A percentile compares a stretch with the other conserved stretches of the same genome.
Evolutionary conservation across 2,888 invertebrate species (phyloP).

Genomic region (Pardosa pseudoannulata): DNA sequence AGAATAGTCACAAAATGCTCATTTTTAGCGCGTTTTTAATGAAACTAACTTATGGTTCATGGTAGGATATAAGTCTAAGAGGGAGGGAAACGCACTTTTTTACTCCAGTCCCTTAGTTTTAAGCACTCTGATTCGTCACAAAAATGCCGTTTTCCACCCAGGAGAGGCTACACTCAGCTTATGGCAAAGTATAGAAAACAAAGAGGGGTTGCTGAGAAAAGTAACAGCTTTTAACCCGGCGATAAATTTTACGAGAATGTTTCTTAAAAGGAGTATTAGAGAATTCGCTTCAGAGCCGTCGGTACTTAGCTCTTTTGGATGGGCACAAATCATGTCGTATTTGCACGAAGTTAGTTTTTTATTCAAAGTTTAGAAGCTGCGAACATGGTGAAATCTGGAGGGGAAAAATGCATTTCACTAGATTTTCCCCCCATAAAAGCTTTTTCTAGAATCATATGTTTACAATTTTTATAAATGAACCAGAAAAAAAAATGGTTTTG

Average conservation of each 20-base stretch:
- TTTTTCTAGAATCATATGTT: too few relatives aligned
- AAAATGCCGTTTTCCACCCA: background rate
- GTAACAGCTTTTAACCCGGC: conserved; percentile 50
- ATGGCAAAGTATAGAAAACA: conserved; percentile 21
- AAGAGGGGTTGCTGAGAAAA: conserved; percentile 8
- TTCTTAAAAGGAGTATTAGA: conserved; percentile 47
- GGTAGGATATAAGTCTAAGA: too few relatives aligned
- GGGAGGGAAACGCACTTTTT: too few relatives aligned
- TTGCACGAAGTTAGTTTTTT: background rate
- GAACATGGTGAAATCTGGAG: too few relatives aligned
- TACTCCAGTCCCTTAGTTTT: background rate
- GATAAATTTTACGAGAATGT: conserved; percentile 64
- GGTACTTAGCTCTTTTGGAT: background rate
- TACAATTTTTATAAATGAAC: too few relatives aligned
- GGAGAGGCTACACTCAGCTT: conserved; percentile 32
- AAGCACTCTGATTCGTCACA: background rate
- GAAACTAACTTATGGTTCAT: too few relatives aligned
- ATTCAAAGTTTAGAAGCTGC: too few relatives aligned
- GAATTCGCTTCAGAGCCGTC: background rate
- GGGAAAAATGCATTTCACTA: too few relatives aligned
- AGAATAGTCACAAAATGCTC: too few relatives aligned
- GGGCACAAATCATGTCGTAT: background rate
- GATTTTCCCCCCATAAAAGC: too few relatives aligned
- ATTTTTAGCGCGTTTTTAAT: too few relatives aligned
- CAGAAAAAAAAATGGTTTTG: too few relatives aligned